Base-by-base conservation (phyloP, 1,140 invertebrate genomes). In the Bombus breviceps region DNA sequence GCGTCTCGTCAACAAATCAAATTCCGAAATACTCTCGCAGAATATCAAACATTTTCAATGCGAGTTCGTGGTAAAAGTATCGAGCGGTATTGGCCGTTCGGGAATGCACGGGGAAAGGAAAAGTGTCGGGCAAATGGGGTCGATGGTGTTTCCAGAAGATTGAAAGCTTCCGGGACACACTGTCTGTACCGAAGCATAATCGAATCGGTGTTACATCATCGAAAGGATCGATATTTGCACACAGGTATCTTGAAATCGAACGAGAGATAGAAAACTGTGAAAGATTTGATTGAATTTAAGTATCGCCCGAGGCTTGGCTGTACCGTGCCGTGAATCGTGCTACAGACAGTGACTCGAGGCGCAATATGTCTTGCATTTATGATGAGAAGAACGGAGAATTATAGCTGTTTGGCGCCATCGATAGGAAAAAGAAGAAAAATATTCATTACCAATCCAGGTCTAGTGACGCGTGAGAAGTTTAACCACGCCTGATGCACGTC, bases 291-390 rank as follows among this genome's bases (percentile, higher is more conserved):
- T 68, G 43, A 53, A 69, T 64, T 66, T 69, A 68, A 83, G 47
- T n/a, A 64, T 83, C n/a, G 73, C 64, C 37, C 13, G 15, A 34
- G 37, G 66, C 74, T 78, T 57, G 57, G 28, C 47, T 18, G 18
- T 53, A 53, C 47, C 73, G 43, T 34, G 66, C 18, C 3, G 62
- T 34, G 34, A 34, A 68, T 68, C 66, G 66, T 15, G 34, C 15
- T 9, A 15, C 2, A 68, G 13, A 37, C 66, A 37, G 39, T 13
- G 82, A 41, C 66, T 81, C 62, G 71, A 66, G 25, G 47, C 57
- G 69, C 78, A 69, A 37, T 85, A 73, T 39, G 79, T 73, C 43
- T 85, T 85, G 84, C 84, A 85, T 85, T 81, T 85, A 74, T 85
- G 71, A 85, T 74, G 59, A 75, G 78, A 41, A 68, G 25, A 79